Base-by-base conservation (phyloP, 2,113 vertebrate species). In the Sterrhoptilus dennistouni region DNA sequence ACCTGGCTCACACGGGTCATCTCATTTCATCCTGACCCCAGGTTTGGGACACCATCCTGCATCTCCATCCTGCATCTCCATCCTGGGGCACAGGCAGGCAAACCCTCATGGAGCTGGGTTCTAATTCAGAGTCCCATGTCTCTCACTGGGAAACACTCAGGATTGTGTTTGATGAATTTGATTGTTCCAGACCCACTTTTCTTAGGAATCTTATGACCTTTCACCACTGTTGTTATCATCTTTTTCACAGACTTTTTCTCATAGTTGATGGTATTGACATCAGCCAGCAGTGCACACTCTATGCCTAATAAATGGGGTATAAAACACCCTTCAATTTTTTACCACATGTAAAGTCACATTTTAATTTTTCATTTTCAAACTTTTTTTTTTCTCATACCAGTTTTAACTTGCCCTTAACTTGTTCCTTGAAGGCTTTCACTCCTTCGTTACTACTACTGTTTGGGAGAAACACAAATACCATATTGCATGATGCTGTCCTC, bases 401-500 rank as follows among this genome's bases (percentile, higher is more conserved):
- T 79, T 92, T 78, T 79, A 35, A 14, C 22, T 60, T 89, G 16
- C 10, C 4, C 47, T 12, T 49, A 49, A 44, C 42, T 44, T 5
- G 1, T 47, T 75, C 40, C 25, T 69, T 70, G 44, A 56, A 71
- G 23, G 9, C 12, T 91, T 72, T 90, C 6, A 7, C 8, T 75
- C 11, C 24, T 70, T 21, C 11, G 42, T 68, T 89, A 45, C 65
- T 61, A 29, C 14, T 40, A 28, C 12, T 45, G 0, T 64, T 87
- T 79, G 42, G 36, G n/a, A 84, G 45, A 84, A 61, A n/a, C n/a
- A 71, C n/a, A 72, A 72, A 68, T 47, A 24, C 5, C n/a, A 52
- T 52, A 54, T n/a, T 83, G 20, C 47, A n/a, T 54, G 74, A 78
- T 79, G 82, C 14, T 86, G 31, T 95, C 74, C 33, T 96, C 92